phyloP scores from a whole-genome alignment of 2,888 invertebrate genomes.

The Campopleginae sp. region DNA sequence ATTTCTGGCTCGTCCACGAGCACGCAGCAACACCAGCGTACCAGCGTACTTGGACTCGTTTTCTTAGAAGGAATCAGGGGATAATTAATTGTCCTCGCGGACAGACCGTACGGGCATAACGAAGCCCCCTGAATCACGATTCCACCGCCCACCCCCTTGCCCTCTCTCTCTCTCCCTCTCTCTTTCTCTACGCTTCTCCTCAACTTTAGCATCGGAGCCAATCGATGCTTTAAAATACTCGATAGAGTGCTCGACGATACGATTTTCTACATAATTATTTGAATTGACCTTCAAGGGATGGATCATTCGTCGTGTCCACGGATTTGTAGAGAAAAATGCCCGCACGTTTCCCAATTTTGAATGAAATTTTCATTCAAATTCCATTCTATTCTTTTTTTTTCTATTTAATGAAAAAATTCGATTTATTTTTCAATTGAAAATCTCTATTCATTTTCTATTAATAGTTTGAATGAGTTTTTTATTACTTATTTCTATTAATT shows the following conservation, averaged over 20 bases:
- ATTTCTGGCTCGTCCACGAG: constrained; percentile 39
- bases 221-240: constrained; percentile 21
- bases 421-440: too few relatives aligned
- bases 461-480: too few relatives aligned
- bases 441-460: too few relatives aligned
- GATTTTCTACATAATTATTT: background rate
- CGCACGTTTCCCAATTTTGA: too few relatives aligned
- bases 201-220: constrained; percentile 40
- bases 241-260: background rate
- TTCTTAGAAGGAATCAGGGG: constrained; percentile 82
- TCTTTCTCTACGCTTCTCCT: background rate
- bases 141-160: constrained; percentile 60
- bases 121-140: constrained; percentile 71
- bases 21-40: constrained; percentile 62
- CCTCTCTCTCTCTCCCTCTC: constrained; percentile 65
- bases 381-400: too few relatives aligned
- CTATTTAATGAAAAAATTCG: too few relatives aligned
- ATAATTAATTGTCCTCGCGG: constrained; percentile 83
- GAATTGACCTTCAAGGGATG: background rate
- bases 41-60: constrained; percentile 80
- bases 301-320: too few relatives aligned
- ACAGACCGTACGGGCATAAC: constrained; percentile 76
- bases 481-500: too few relatives aligned
- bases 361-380: too few relatives aligned
- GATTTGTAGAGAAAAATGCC: too few relatives aligned